Evolutionary conservation across 2,113 vertebrate species (phyloP).

Genomic region (Ochotona princeps): DNA sequence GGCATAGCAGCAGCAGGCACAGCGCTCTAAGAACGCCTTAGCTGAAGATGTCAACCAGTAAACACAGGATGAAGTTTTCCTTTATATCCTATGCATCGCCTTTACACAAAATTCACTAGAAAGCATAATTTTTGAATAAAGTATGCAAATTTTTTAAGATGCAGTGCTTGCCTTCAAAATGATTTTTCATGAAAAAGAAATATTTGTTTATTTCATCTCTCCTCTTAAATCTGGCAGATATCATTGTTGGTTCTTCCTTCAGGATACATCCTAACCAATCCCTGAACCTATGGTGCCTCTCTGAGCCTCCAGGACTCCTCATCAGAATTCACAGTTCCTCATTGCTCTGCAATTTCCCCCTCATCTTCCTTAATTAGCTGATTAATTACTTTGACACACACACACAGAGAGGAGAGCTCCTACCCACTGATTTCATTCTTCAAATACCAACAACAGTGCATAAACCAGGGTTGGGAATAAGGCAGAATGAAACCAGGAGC

Average conservation of each 20-base stretch:
- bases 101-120: not conserved
- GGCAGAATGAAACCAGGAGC: no score
- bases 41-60: not conserved
- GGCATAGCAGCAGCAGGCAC: rapidly evolving
- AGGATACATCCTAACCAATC: no score
- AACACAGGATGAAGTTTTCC: not conserved
- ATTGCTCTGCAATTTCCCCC: no score
- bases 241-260: not conserved
- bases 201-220: not conserved
- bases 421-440: no score
- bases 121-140: not conserved
- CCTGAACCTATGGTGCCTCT: rapidly evolving
- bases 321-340: no score
- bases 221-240: not conserved
- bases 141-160: not conserved
- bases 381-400: no score
- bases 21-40: not conserved
- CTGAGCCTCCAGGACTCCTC: not conserved
- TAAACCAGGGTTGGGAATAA: no score
- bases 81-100: not conserved
- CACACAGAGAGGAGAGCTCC: no score
- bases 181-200: not conserved
- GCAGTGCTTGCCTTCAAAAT: not conserved
- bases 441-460: no score
- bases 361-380: no score